phyloP scores from a whole-genome alignment of 1,140 invertebrate genomes.

The Colletes gigas region DNA sequence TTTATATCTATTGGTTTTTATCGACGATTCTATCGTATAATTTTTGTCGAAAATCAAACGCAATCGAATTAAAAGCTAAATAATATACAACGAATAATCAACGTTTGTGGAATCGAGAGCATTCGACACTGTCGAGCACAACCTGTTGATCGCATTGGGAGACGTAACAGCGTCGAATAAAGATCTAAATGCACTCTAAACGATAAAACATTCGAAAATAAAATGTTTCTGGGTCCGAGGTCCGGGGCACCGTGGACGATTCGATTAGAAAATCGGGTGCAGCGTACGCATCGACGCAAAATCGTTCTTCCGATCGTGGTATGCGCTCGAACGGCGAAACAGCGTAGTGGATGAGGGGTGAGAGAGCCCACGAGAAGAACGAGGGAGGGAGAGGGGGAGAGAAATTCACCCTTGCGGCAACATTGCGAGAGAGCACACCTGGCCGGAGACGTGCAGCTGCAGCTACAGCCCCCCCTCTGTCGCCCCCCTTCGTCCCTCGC shows the following conservation, averaged over 20 bases:
- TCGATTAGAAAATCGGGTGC: background rate
- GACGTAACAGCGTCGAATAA: too few relatives aligned
- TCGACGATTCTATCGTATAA: too few relatives aligned
- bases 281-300: constrained; percentile 27
- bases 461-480: constrained; percentile 70
- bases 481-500: constrained; percentile 10
- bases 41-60: too few relatives aligned
- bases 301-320: constrained; percentile 40
- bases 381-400: constrained; percentile 2
- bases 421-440: constrained; percentile 78
- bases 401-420: constrained; percentile 71
- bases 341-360: constrained; percentile 14
- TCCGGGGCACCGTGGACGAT: background rate
- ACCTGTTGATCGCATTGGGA: too few relatives aligned
- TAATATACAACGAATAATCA: too few relatives aligned
- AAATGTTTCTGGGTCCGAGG: too few relatives aligned
- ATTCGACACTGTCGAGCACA: too few relatives aligned
- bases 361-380: background rate
- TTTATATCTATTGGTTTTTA: too few relatives aligned
- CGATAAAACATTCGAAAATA: too few relatives aligned
- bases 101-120: too few relatives aligned
- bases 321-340: constrained; percentile 21
- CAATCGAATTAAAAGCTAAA: too few relatives aligned
- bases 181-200: too few relatives aligned
- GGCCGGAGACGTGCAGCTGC: constrained; percentile 77